A percentile compares a stretch with the other conserved stretches of the same genome.
Conservation (phyloP, 2,113 vertebrate genomes). For the Pelusios castaneus region DNA sequence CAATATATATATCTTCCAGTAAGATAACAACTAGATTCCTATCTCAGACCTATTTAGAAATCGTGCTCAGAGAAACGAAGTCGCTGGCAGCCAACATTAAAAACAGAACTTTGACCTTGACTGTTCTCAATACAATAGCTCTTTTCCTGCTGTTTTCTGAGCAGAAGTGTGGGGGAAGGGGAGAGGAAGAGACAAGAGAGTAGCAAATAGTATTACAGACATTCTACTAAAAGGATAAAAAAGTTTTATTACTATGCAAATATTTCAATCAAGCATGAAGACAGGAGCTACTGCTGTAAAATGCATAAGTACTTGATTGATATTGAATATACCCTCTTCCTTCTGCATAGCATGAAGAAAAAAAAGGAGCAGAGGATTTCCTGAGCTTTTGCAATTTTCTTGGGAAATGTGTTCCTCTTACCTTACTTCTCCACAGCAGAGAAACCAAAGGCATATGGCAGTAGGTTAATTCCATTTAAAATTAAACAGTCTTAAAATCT, state of each 20-base stretch:
- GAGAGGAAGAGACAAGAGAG: background rate
- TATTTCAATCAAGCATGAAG: constrained; percentile 29
- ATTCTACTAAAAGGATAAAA: constrained; percentile 56
- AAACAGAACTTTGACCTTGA: constrained; percentile 59
- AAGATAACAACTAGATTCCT: constrained; percentile 33
- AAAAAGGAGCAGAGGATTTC: constrained; percentile 20
- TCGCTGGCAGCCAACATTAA: constrained; percentile 34
- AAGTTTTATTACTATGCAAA: constrained; percentile 33
- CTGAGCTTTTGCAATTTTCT: constrained; percentile 7
- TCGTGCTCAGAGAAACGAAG: constrained; percentile 9
- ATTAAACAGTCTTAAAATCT: background rate
- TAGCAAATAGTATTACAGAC: constrained; percentile 32
- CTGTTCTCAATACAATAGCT: constrained; percentile 44
- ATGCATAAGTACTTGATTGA: constrained; percentile 46
- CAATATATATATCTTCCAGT: constrained; percentile 21
- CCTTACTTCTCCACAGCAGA: background rate
- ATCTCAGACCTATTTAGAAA: constrained; percentile 15
- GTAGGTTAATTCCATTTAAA: background rate
- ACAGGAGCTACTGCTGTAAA: constrained; percentile 48
- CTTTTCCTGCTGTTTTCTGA: constrained; percentile 68
- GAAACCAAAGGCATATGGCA: background rate
- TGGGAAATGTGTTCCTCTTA: background rate
- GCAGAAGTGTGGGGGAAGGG: background rate
- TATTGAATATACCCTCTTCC: constrained; percentile 11
- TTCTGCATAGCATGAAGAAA: constrained; percentile 34